Conservation (phyloP, 1,140 invertebrate species). For the Heliconius melpomene region DNA sequence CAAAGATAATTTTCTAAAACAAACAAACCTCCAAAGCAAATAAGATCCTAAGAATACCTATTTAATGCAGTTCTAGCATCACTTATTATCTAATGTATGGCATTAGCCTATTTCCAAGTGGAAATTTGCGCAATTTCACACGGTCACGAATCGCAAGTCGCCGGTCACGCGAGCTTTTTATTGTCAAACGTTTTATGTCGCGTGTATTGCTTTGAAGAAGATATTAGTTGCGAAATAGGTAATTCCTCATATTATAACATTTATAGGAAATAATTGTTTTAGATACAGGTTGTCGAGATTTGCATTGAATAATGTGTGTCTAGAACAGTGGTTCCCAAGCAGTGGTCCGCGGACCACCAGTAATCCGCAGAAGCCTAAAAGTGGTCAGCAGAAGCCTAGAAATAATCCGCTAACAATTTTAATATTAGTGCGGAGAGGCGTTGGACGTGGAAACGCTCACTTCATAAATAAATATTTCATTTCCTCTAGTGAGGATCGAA, state of each 20-base stretch:
- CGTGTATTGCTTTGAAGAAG: background rate
- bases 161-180: conserved; percentile 12
- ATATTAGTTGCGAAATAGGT: background rate
- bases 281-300: background rate
- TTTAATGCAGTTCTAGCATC: background rate
- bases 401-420: no score
- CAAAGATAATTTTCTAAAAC: background rate
- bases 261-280: background rate
- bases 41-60: background rate
- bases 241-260: background rate
- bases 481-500: no score
- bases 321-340: no score
- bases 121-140: conserved; percentile 13
- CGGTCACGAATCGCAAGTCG: background rate
- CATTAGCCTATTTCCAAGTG: conserved; percentile 12
- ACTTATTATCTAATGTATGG: conserved; percentile 9
- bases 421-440: no score
- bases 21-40: background rate
- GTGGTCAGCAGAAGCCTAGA: no score
- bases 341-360: no score
- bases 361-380: no score
- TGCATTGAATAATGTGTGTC: background rate
- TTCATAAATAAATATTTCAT: no score
- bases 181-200: background rate
- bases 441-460: no score